These are phyloP conservation scores for Aspidoscelis tigris DNA, from an alignment of 2,113 vertebrate genomes.

Conservation along the genomic window DNA sequence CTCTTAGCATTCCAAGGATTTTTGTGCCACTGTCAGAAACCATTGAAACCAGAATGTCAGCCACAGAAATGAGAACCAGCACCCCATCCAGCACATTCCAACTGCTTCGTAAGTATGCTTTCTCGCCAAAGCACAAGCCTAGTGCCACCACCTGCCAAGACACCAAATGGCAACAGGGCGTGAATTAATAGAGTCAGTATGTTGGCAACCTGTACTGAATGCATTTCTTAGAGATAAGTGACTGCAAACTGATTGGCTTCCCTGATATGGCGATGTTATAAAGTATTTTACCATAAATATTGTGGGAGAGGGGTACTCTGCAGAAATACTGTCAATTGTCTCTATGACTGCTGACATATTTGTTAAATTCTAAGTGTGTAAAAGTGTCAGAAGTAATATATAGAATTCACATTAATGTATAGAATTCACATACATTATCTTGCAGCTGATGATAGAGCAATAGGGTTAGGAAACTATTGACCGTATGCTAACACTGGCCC, in stretches of 20 bases:
- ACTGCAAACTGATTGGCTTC: conserved; percentile 44
- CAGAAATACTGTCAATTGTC: conserved; percentile 41
- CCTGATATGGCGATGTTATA: conserved; percentile 48
- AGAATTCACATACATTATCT: conserved; percentile 1
- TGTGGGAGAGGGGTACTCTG: conserved; percentile 43
- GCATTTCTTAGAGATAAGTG: conserved; percentile 55
- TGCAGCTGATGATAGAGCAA: conserved; percentile 11
- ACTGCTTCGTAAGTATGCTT: conserved; percentile 93
- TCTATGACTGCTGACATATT: conserved; percentile 47
- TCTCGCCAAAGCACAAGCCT: conserved; percentile 92
- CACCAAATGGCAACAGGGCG: conserved; percentile 61
- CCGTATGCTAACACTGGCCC: conserved; percentile 25
- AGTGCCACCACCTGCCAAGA: conserved; percentile 89
- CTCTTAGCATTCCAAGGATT: conserved; percentile 95
- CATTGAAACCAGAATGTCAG: conserved; percentile 95
- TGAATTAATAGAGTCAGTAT: not conserved
- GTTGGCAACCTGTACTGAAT: conserved; percentile 33
- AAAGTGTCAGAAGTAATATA: conserved; percentile 22
- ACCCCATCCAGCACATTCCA: conserved; percentile 97
- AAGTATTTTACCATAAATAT: conserved; percentile 38
- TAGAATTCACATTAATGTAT: not conserved
- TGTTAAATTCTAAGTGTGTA: conserved; percentile 46
- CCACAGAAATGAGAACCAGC: conserved; percentile 94
- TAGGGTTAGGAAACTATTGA: conserved; percentile 34
- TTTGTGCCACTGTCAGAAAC: conserved; percentile 94